Evolutionary conservation across 2,888 invertebrate genomes (phyloP), one percentile per base, ranked within the genome.

Genomic region (Oegoconia quadripuncta): DNA sequence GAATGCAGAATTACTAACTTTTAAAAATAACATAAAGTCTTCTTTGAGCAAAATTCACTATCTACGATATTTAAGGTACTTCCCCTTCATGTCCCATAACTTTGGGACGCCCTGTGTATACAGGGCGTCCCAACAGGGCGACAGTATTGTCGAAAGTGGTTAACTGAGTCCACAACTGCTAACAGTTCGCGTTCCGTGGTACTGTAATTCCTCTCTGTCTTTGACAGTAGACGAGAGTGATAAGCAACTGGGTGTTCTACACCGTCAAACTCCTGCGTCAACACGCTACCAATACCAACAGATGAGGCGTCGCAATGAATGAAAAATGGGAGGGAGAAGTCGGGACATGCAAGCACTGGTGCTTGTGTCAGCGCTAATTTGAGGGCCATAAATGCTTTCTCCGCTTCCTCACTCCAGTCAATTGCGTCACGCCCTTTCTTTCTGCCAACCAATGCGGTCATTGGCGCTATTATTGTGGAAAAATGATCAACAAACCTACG

Each of bases 401-500:
- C 38, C 5, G 41, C 40, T 20, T 41, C 39, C 1, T 15, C 12
- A 11, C 11, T 8, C 48, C 48, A 48, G 8, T 14, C 1, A 32
- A 44, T 41, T 5, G 20, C n/a, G 9, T 16, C 12, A 16, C 11
- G 11, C 5, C 25, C 17, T 16, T 25, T 34, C 14, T 9, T 25
- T 8, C 15, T 34, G 9, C 25, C 33, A 6, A 34, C 2, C 4
- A 34, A 11, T 11, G 25, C 16, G 3, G 41, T 47, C 3, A 42
- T 15, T 1, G 44, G 42, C 2, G 30, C 31, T 1, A 41, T 40
- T 7, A 47, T 22, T 2, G 35, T 6, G n/a, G 39, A 42, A 33
- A 42, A 48, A 9, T 41, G 22, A 3, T 34, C 25, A 11, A 48
- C 26, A 22, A 48, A 48, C 2, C 44, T 32, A 1, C 48, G 12